These are phyloP conservation scores for Morelia viridis DNA, from an alignment of 2,797 vertebrate genomes.

Conservation along the genomic window DNA sequence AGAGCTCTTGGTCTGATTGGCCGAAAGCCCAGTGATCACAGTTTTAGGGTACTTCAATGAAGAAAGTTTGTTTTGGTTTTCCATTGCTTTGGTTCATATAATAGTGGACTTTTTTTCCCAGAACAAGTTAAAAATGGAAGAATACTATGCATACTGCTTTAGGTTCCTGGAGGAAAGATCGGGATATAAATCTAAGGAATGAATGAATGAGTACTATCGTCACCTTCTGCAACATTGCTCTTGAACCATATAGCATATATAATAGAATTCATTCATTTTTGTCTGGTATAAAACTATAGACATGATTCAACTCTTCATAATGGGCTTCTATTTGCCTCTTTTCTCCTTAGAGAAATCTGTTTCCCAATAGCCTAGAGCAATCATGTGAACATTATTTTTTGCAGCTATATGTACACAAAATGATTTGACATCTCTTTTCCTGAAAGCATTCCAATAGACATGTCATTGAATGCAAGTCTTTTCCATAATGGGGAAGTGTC, in stretches of 20 bases:
- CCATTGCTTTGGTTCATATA: neutral
- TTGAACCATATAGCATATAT: neutral
- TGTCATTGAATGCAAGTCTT: neutral
- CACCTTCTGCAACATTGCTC: neutral
- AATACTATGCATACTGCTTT: neutral
- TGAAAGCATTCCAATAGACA: neutral
- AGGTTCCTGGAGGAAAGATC: neutral
- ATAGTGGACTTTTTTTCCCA: neutral
- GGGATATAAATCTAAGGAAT: neutral
- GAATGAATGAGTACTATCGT: neutral
- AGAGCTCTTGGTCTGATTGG: neutral
- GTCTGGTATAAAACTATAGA: neutral
- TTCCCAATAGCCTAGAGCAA: neutral
- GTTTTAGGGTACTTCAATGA: neutral
- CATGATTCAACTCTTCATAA: neutral
- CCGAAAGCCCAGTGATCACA: neutral
- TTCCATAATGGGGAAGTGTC: neutral
- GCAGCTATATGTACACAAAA: neutral
- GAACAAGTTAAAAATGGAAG: neutral
- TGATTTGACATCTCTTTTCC: neutral
- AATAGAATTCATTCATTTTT: neutral
- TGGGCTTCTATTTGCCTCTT: neutral
- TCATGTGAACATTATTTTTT: neutral
- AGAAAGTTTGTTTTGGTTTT: neutral
- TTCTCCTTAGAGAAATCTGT: neutral